phyloP scores from a whole-genome alignment of 2,888 invertebrate species.

The Drosophila parthenogenetica region DNA sequence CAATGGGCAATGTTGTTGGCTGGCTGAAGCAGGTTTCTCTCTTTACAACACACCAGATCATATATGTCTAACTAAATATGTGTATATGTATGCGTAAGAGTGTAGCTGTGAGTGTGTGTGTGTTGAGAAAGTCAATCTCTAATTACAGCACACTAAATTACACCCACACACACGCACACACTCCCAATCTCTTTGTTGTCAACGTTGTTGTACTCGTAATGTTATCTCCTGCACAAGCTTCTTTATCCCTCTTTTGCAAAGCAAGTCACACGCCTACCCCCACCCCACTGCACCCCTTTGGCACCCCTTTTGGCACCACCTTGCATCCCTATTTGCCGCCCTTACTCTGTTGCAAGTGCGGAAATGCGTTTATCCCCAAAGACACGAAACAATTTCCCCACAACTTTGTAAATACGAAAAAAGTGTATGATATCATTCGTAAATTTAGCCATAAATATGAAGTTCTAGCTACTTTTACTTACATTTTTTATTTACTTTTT shows the following conservation, averaged over 20 bases:
- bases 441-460: neutral
- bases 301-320: neutral
- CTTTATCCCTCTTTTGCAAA: conserved; percentile 4
- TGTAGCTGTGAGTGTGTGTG: conserved; percentile 11
- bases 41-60: conserved; percentile 33
- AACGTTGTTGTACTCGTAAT: conserved; percentile 14
- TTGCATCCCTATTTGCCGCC: neutral
- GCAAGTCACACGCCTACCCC: no score
- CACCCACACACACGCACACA: conserved; percentile 2
- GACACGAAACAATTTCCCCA: neutral
- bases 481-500: no score
- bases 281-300: neutral
- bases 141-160: conserved; percentile 26
- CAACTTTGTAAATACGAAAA: neutral
- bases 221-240: conserved; percentile 24
- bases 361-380: conserved; percentile 1
- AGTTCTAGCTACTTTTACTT: no score
- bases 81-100: neutral
- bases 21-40: conserved; percentile 91
- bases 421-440: neutral
- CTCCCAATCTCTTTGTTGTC: conserved; percentile 7
- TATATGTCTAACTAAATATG: conserved; percentile 11
- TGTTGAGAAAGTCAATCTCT: conserved; percentile 14
- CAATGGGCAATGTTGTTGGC: conserved; percentile 92
- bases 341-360: conserved; percentile 7